phyloP scores from a whole-genome alignment of 1,140 invertebrate species.

The Brachionus asplanchnoidis region DNA sequence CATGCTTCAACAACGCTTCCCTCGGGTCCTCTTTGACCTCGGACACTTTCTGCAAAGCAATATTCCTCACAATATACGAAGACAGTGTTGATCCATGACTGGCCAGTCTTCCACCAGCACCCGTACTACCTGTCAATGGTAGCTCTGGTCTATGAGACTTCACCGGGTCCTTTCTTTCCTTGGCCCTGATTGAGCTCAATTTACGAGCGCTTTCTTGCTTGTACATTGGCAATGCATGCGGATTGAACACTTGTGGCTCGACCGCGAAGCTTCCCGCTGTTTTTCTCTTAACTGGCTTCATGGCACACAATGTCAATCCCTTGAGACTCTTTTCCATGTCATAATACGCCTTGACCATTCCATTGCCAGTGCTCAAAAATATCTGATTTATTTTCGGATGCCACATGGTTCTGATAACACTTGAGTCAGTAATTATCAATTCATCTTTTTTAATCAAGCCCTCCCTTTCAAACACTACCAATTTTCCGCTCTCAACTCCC shows the following conservation, averaged over 20 bases:
- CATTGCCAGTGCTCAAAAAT: constrained; percentile 84
- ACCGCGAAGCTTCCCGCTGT: constrained; percentile 66
- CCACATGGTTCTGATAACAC: constrained; percentile 82
- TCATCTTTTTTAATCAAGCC: constrained; percentile 67
- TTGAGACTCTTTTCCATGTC: constrained; percentile 73
- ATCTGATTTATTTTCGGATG: constrained; percentile 95
- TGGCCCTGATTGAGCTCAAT: constrained; percentile 47
- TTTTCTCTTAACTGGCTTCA: constrained; percentile 69
- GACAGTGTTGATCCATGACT: constrained; percentile 90
- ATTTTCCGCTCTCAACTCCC: constrained; percentile 67
- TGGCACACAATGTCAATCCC: constrained; percentile 69
- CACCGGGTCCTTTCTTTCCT: constrained; percentile 12
- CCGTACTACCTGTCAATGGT: constrained; percentile 75
- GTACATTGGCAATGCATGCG: constrained; percentile 90
- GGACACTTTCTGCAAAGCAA: constrained; percentile 80
- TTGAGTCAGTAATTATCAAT: constrained; percentile 57
- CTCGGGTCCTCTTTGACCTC: constrained; percentile 93
- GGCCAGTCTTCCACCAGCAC: constrained; percentile 84
- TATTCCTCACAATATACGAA: constrained; percentile 90
- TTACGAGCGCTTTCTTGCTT: constrained; percentile 83
- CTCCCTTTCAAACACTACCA: constrained; percentile 75
- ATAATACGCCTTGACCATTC: constrained; percentile 81
- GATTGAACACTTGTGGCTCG: constrained; percentile 45
- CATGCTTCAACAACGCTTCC: constrained; percentile 90
- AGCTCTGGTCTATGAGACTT: constrained; percentile 89